Conservation (phyloP, 2,888 invertebrate genomes). For the Julus scandinavius region DNA sequence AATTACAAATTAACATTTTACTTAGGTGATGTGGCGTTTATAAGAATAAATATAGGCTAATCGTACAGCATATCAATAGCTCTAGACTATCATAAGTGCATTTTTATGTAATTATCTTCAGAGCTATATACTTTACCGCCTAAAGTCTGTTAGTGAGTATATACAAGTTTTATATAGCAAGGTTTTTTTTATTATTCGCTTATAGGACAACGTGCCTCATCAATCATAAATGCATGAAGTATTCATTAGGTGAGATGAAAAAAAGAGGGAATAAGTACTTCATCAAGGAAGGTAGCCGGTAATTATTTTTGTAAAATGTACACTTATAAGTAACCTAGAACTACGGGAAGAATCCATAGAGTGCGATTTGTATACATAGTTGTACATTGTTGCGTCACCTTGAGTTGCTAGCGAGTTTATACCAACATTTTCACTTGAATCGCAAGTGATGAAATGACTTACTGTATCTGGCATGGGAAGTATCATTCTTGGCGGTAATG, state of each 20-base stretch:
- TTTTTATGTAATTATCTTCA: not conserved
- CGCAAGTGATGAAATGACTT: not conserved
- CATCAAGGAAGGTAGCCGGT: slow-evolving; percentile 24
- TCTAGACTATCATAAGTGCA: not conserved
- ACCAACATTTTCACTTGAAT: not conserved
- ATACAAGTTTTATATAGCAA: not conserved
- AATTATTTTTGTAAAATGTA: slow-evolving; percentile 16
- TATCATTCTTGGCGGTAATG: not conserved
- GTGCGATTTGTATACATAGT: not conserved
- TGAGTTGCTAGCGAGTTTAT: not conserved
- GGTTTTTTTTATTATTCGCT: slow-evolving; percentile 5
- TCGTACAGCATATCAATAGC: not conserved
- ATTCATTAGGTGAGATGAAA: slow-evolving; percentile 10
- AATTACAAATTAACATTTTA: slow-evolving; percentile 39
- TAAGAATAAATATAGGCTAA: not conserved
- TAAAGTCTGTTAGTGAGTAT: not conserved
- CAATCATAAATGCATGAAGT: slow-evolving; percentile 18
- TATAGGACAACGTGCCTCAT: slow-evolving; percentile 30
- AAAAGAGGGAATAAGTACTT: not conserved
- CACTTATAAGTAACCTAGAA: not conserved
- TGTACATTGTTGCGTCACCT: not conserved
- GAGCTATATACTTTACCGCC: not conserved
- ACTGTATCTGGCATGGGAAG: not conserved
- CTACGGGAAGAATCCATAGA: not conserved
- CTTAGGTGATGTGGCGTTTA: not conserved